Percentiles rank a stretch among this genome's conserved stretches.
These are phyloP conservation scores for Aphis craccivora DNA, from an alignment of 1,140 invertebrate genomes.

Conservation along the genomic window DNA sequence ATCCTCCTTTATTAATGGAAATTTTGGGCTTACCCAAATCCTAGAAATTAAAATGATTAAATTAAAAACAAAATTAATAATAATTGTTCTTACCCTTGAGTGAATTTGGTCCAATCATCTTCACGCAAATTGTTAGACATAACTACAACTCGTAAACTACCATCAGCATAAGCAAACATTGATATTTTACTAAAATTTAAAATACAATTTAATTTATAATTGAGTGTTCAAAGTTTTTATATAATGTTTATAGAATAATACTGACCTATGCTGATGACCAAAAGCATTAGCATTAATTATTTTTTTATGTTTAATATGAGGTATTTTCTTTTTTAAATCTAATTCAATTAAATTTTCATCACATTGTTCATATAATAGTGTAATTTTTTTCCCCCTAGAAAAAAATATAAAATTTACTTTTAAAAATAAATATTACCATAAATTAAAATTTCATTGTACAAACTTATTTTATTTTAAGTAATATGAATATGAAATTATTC, in stretches of 20 bases:
- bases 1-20: conserved; percentile 34
- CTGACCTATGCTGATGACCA: conserved; percentile 88
- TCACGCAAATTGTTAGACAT: conserved; percentile 92
- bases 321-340: conserved; percentile 62
- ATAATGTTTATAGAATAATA: conserved; percentile 55
- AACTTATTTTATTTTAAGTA: background rate
- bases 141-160: conserved; percentile 83
- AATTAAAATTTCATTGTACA: background rate
- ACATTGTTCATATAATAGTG: background rate
- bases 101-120: conserved; percentile 92
- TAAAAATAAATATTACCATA: background rate
- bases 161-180: conserved; percentile 82
- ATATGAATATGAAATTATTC: background rate
- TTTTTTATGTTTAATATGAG: conserved; percentile 73
- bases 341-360: background rate
- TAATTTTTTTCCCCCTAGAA: background rate
- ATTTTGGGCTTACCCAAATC: conserved; percentile 51
- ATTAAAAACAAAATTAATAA: background rate
- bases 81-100: conserved; percentile 78
- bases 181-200: conserved; percentile 81
- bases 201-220: conserved; percentile 61
- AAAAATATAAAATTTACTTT: background rate
- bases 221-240: background rate
- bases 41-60: conserved; percentile 46
- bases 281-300: conserved; percentile 80